A percentile compares a stretch with the other conserved stretches of the same genome.
phyloP scores from a whole-genome alignment of 2,113 vertebrate genomes.

The Elanoides forficatus region DNA sequence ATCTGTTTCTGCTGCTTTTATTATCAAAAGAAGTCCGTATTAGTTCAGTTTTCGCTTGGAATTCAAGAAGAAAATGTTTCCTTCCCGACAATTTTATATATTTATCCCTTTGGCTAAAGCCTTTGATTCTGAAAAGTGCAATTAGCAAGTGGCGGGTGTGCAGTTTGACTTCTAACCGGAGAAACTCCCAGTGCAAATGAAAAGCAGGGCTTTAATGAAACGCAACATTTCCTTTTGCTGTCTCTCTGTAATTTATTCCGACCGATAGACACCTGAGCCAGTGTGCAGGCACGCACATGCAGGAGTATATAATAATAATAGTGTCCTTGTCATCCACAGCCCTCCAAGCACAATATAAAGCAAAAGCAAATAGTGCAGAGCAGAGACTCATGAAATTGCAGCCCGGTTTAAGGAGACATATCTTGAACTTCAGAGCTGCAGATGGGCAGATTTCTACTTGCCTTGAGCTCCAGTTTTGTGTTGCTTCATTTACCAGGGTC shows the following conservation, averaged over 20 bases:
- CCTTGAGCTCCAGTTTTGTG: background rate
- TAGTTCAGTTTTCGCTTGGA: slow-evolving; percentile 11
- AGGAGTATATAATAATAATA: accelerated
- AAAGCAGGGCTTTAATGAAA: background rate
- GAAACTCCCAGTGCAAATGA: background rate
- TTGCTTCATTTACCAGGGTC: background rate
- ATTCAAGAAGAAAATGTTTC: slow-evolving; percentile 42
- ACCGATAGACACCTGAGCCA: background rate
- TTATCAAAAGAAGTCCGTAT: background rate
- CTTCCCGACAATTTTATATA: slow-evolving; percentile 22
- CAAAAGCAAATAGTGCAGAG: background rate
- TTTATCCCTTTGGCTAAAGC: slow-evolving; percentile 64
- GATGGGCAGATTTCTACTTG: background rate
- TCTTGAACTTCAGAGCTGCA: background rate
- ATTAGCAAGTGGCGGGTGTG: slow-evolving; percentile 33
- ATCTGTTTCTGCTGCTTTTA: background rate
- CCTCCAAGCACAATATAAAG: background rate
- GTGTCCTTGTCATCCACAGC: background rate
- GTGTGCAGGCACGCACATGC: background rate
- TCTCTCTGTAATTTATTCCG: background rate
- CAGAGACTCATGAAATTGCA: background rate
- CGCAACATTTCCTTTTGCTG: accelerated
- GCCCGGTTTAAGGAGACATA: accelerated
- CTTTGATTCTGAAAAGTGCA: slow-evolving; percentile 51
- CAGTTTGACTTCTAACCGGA: slow-evolving; percentile 10